A percentile compares a stretch with the other conserved stretches of the same genome.
Evolutionary conservation across 1,140 invertebrate genomes (phyloP).

Genomic region (Bombus vancouverensis): DNA sequence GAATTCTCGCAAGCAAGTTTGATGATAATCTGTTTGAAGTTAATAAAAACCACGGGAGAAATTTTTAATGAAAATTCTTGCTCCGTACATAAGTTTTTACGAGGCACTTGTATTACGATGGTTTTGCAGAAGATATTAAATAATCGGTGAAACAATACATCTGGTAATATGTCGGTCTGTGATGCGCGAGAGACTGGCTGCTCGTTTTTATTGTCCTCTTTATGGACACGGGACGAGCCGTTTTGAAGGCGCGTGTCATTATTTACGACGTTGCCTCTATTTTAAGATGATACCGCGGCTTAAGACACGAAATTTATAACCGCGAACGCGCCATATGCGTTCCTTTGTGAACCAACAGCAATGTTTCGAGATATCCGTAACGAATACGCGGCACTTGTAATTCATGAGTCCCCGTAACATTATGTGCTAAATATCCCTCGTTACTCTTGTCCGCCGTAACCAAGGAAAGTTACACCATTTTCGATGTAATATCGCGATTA

Average conservation of each 20-base stretch:
- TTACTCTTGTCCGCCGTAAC: slow-evolving; percentile 21
- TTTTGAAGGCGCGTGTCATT: slow-evolving; percentile 42
- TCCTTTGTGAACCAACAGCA: slow-evolving; percentile 33
- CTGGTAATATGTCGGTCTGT: background rate
- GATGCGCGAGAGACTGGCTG: background rate
- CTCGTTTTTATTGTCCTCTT: slow-evolving; percentile 40
- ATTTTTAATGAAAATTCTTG: background rate
- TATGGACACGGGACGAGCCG: slow-evolving; percentile 23
- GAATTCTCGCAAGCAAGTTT: background rate
- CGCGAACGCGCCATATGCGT: slow-evolving; percentile 27
- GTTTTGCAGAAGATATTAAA: background rate
- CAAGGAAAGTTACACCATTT: slow-evolving; percentile 1
- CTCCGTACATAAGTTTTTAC: background rate
- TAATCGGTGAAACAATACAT: background rate
- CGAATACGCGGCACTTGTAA: slow-evolving; percentile 46
- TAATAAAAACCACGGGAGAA: background rate
- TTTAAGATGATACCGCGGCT: slow-evolving; percentile 46
- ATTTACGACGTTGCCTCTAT: slow-evolving; percentile 52
- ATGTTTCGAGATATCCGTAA: slow-evolving; percentile 35
- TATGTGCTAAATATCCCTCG: slow-evolving; percentile 45
- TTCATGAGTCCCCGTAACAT: slow-evolving; percentile 46
- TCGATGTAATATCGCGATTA: background rate
- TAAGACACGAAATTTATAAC: slow-evolving; percentile 51
- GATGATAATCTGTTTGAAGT: background rate
- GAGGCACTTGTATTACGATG: background rate